Evolutionary conservation across 2,113 vertebrate genomes (phyloP).

Genomic region (Aspidoscelis tigris): DNA sequence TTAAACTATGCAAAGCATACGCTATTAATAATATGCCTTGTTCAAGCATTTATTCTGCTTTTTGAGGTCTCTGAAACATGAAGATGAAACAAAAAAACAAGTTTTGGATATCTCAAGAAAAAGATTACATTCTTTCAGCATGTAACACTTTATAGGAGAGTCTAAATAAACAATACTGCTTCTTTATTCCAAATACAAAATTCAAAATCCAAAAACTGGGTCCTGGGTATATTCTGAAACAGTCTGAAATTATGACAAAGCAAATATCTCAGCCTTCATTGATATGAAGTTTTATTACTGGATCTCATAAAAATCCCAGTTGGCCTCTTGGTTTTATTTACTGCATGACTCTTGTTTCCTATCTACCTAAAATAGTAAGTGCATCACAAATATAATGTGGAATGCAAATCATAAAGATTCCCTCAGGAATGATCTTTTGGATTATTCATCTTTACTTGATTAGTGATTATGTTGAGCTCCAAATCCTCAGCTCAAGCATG

Average conservation of each 20-base stretch:
- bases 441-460: not conserved
- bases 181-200: not conserved
- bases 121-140: not conserved
- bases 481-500: not conserved
- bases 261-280: not conserved
- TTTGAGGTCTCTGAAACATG: conserved; percentile 37
- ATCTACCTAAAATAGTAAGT: not conserved
- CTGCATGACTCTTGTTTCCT: not conserved
- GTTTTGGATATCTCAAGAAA: not conserved
- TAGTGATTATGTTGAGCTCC: not conserved
- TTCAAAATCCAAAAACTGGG: not conserved
- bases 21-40: not conserved
- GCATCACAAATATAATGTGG: not conserved
- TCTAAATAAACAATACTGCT: not conserved
- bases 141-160: too few species aligned
- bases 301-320: not conserved
- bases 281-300: not conserved
- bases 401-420: not conserved
- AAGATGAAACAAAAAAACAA: not conserved
- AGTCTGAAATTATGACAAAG: not conserved
- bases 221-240: not conserved
- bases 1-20: conserved; percentile 10
- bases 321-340: not conserved
- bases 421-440: not conserved
- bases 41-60: conserved; percentile 13